Percentiles rank a stretch among this genome's conserved stretches.
These are phyloP conservation scores for Melanotaenia parkinsoni DNA, from an alignment of 2,797 vertebrate genomes.

Conservation along the genomic window DNA sequence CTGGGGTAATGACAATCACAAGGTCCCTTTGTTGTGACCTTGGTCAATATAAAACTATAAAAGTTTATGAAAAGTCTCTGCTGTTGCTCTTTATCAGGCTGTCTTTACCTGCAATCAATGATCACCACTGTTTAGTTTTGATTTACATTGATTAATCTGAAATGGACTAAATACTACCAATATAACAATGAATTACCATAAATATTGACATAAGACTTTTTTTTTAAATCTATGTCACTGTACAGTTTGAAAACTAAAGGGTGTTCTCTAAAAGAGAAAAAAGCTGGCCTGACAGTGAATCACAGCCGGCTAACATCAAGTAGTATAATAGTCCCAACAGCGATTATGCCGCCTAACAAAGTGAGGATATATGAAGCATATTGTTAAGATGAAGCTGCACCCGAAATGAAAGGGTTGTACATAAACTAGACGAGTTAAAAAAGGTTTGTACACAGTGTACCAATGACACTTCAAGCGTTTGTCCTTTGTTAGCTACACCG, in stretches of 20 bases:
- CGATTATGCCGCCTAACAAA: not conserved
- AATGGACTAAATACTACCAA: rapidly evolving
- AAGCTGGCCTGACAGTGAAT: constrained; percentile 18
- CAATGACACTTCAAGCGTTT: constrained; percentile 44
- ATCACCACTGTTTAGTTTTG: not conserved
- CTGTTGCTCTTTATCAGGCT: not conserved
- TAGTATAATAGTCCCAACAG: not conserved
- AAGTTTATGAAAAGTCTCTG: not conserved
- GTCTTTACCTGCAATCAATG: not conserved
- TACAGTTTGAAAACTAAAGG: not conserved
- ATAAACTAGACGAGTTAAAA: rapidly evolving
- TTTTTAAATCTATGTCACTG: not conserved
- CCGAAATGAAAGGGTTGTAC: rapidly evolving
- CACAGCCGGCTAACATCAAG: not conserved
- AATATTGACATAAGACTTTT: rapidly evolving
- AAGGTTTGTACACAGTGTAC: constrained; percentile 55
- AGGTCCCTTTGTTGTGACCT: constrained; percentile 65
- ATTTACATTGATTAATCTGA: not conserved
- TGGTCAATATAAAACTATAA: constrained; percentile 15
- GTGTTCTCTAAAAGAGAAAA: too few relatives aligned
- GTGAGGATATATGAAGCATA: rapidly evolving
- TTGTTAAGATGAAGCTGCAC: rapidly evolving
- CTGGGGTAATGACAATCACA: constrained; percentile 17
- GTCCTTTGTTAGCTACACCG: constrained; percentile 78
- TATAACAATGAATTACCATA: rapidly evolving